phyloP scores from a whole-genome alignment of 2,113 vertebrate genomes.

The Perognathus longimembris region DNA sequence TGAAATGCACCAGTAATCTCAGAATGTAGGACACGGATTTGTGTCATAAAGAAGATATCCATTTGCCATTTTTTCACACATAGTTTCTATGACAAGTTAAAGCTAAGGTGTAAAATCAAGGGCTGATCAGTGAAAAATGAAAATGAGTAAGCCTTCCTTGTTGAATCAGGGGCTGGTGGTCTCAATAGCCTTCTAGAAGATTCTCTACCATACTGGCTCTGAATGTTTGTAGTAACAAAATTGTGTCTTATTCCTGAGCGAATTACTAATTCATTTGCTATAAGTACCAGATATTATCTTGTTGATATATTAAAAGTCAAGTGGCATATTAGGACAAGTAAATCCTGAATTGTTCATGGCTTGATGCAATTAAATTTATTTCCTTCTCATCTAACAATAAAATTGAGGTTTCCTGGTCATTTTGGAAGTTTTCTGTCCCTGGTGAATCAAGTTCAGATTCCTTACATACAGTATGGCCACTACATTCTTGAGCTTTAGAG shows the following conservation, averaged over 20 bases:
- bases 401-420: background rate
- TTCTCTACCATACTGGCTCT: background rate
- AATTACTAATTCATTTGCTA: background rate
- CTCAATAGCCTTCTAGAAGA: background rate
- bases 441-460: background rate
- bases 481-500: background rate
- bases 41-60: background rate
- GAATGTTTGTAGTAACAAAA: background rate
- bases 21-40: background rate
- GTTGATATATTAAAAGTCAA: background rate
- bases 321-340: background rate
- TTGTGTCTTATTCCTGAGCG: background rate
- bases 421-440: background rate
- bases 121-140: background rate
- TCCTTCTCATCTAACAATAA: background rate
- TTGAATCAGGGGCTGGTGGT: background rate
- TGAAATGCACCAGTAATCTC: background rate
- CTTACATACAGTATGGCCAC: background rate
- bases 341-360: background rate
- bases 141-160: background rate
- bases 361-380: background rate
- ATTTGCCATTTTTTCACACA: background rate
- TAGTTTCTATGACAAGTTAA: background rate
- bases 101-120: background rate
- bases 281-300: conserved; percentile 10